These are phyloP conservation scores for Characodon lateralis DNA, from an alignment of 2,797 vertebrate species.

Conservation along the genomic window DNA sequence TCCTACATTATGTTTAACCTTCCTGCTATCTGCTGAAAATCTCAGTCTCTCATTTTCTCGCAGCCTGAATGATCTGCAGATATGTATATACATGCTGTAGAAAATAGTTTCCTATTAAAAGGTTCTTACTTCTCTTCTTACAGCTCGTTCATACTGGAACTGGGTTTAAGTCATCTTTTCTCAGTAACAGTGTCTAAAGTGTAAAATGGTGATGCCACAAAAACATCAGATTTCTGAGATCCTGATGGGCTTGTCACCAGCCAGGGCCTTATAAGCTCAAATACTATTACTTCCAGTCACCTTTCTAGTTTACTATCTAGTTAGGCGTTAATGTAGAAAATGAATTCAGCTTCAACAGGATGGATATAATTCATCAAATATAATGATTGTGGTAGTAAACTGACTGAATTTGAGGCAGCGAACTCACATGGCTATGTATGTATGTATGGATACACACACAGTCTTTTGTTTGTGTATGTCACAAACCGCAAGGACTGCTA, in stretches of 20 bases:
- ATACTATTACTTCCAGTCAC: not conserved
- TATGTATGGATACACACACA: not conserved
- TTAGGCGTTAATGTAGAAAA: not conserved
- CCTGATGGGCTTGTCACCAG: not conserved
- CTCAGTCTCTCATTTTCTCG: not conserved
- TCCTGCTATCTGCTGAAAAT: not conserved
- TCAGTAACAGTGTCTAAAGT: not conserved
- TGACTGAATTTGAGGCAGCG: not conserved
- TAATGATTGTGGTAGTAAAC: not conserved
- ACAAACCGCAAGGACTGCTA: conserved; percentile 14
- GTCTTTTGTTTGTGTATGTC: not conserved
- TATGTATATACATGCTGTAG: not conserved
- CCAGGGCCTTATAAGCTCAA: not conserved
- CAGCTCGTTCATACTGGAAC: not conserved
- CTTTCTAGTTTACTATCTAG: not conserved
- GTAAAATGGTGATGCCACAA: not conserved
- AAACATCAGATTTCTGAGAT: not conserved
- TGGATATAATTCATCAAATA: not conserved
- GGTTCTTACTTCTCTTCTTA: not conserved
- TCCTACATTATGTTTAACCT: not conserved
- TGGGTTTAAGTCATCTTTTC: not conserved
- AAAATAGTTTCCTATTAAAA: not conserved
- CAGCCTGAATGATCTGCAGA: not conserved
- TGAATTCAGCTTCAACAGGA: not conserved
- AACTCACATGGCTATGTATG: not conserved